Evolutionary conservation across 2,888 invertebrate genomes (phyloP).

Genomic region (Drosophila acutilabella): DNA sequence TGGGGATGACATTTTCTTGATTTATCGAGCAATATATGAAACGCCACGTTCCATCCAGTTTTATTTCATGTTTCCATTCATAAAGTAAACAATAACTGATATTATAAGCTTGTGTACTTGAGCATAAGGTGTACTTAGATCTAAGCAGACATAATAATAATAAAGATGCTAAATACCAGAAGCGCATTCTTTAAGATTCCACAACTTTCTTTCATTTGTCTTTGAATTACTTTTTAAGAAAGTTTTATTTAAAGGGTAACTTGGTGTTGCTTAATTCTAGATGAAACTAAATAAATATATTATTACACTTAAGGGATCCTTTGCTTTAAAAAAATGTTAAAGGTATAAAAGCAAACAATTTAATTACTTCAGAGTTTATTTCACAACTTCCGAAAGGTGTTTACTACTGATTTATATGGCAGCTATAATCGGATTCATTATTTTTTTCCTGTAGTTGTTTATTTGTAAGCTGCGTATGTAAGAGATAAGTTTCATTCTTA

Average conservation of each 20-base stretch:
- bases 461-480: not conserved
- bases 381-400: too few relatives aligned
- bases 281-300: too few relatives aligned
- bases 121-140: not conserved
- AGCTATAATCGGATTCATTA: not conserved
- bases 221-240: too few relatives aligned
- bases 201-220: not conserved
- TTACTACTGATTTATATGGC: not conserved
- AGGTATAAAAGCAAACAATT: too few relatives aligned
- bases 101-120: conserved; percentile 6
- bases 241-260: too few relatives aligned
- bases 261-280: too few relatives aligned
- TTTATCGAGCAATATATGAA: conserved; percentile 56
- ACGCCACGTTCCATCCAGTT: conserved; percentile 5
- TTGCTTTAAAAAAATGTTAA: too few relatives aligned
- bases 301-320: too few relatives aligned
- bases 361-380: too few relatives aligned
- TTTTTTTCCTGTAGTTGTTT: not conserved
- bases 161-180: not conserved
- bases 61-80: conserved; percentile 50
- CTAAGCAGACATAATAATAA: not conserved
- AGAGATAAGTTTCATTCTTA: conserved; percentile 6
- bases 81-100: conserved; percentile 42
- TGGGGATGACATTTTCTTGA: conserved; percentile 55
- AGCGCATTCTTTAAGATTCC: not conserved